Base-by-base conservation (phyloP, 2,888 invertebrate species). In the Eugnorisma glareosa region DNA sequence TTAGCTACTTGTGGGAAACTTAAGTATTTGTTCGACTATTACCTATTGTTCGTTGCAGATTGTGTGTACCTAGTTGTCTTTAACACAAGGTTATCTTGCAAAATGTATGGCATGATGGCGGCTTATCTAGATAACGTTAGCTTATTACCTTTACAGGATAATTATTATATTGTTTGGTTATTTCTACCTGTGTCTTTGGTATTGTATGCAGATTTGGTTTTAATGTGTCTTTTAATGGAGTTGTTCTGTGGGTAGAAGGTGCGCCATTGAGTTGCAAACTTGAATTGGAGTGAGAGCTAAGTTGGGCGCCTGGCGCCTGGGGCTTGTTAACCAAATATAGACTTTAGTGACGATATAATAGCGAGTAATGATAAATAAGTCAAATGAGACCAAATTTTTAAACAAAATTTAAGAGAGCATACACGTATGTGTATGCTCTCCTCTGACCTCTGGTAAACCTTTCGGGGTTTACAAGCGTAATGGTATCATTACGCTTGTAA, bases 1-100 rank as follows among this genome's bases (percentile, higher is more conserved):
- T 89, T 89, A 89, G 83, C 89, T 88, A 88, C 86, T 89, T 92
- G 93, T 94, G 95, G 92, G 94, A 95, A 94, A 91, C 83, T 85
- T 81, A 85, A 83, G 89, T 92, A 92, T 90, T 93, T 93, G 93
- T 94, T 91, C 86, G 85, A 91, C 92, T 93, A 91, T 93, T 90
- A 87, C 90, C 54, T 88, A 88, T 91, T 90, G 89, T 91, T 92
- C 91, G 89, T 63, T 63, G 63, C 87, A 87, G 87, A 89, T 88
- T 73, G 86, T 79, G 54, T 61, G 78, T 71, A 40, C 40, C 18
- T 64, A 69, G 75, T 68, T 88, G 89, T 90, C 89, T 90, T 83
- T 86, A 87, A 86, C 83, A 86, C 92, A 93, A 92, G 92, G 93
- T 86, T 90, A 73, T 82, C 61, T 93, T 94, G 87, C 91, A 84